Conservation (phyloP, 2,113 vertebrate genomes). For the Rhagologus leucostigma region DNA sequence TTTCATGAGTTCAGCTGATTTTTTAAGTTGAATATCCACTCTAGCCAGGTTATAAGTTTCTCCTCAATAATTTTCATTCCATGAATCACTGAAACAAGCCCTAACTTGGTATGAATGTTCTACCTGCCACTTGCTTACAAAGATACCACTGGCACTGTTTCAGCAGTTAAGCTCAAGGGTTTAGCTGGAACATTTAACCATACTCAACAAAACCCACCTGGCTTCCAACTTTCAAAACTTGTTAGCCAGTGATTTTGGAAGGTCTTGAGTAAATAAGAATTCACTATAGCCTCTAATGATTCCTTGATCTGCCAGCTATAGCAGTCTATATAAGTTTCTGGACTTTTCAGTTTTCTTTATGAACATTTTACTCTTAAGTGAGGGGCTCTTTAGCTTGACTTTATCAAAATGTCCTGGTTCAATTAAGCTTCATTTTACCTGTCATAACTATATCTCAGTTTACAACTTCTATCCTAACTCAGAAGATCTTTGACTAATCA, state of each 20-base stretch:
- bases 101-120: background rate
- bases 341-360: background rate
- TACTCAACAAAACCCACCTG: background rate
- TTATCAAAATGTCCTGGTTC: background rate
- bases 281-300: background rate
- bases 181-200: slow-evolving; percentile 11
- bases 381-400: background rate
- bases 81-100: background rate
- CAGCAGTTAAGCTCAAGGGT: background rate
- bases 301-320: background rate
- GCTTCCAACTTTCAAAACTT: background rate
- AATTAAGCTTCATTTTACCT: background rate
- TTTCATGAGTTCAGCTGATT: background rate
- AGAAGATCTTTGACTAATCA: background rate
- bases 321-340: background rate
- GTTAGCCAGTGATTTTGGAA: slow-evolving; percentile 3
- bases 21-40: background rate
- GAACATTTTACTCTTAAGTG: background rate
- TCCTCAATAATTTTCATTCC: background rate
- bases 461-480: background rate
- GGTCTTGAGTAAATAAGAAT: background rate
- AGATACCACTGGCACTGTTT: background rate
- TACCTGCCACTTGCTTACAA: background rate
- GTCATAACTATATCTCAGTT: background rate
- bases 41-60: background rate